Evolutionary conservation across 1,140 invertebrate species (phyloP).

Genomic region (Zaprionus lachaisei): DNA sequence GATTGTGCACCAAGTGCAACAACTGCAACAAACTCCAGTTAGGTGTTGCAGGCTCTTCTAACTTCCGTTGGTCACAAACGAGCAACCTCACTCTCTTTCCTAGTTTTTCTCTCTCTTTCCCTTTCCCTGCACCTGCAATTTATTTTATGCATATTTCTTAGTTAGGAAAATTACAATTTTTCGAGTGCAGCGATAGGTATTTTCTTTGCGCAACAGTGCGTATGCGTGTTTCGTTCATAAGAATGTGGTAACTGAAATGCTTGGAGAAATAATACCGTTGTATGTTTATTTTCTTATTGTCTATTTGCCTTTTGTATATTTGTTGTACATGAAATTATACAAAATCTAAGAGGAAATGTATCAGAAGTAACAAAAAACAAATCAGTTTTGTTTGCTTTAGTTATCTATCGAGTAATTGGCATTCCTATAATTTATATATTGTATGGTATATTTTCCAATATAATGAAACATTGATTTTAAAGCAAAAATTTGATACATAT

Average conservation of each 20-base stretch:
- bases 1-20: slow-evolving; percentile 55
- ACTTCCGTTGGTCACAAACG: neutral
- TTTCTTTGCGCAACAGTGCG: slow-evolving; percentile 55
- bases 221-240: slow-evolving; percentile 41
- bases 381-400: too few relatives aligned
- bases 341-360: too few relatives aligned
- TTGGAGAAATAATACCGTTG: neutral
- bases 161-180: slow-evolving; percentile 66
- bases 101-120: neutral
- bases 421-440: too few relatives aligned
- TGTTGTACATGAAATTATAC: too few relatives aligned
- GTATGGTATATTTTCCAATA: too few relatives aligned
- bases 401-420: too few relatives aligned
- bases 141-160: slow-evolving; percentile 62
- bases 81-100: neutral
- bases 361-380: too few relatives aligned
- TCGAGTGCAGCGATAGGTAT: slow-evolving; percentile 14
- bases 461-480: neutral
- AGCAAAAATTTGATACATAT: neutral
- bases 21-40: slow-evolving; percentile 14
- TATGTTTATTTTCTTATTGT: too few relatives aligned
- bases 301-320: too few relatives aligned
- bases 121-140: slow-evolving; percentile 46
- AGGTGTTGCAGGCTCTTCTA: slow-evolving; percentile 27
- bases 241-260: neutral